These are phyloP conservation scores for Xiphias gladius DNA, from an alignment of 2,113 vertebrate species.

Conservation along the genomic window DNA sequence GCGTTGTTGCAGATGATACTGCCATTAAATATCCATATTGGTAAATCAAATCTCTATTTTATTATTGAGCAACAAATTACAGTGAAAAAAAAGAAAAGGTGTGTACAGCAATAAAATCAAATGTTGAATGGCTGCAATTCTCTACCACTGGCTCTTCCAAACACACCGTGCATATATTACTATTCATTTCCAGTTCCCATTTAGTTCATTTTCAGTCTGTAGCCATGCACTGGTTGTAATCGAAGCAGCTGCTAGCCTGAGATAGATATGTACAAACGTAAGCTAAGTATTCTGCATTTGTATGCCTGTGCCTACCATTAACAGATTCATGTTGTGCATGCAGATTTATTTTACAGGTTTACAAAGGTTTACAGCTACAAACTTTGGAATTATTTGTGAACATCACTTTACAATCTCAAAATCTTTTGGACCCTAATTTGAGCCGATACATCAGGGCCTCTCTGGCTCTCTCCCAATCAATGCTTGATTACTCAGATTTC, in stretches of 20 bases:
- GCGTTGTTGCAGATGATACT: neutral
- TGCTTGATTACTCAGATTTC: constrained; percentile 32
- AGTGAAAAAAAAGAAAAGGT: neutral
- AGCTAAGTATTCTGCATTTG: neutral
- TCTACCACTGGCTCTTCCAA: neutral
- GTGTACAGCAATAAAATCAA: neutral
- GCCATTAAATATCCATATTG: neutral
- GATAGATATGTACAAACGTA: neutral
- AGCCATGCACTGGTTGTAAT: neutral
- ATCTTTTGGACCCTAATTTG: neutral
- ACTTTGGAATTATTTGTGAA: neutral
- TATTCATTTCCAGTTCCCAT: neutral
- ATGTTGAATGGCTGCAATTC: neutral
- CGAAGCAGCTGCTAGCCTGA: constrained; percentile 1
- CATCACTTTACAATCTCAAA: neutral
- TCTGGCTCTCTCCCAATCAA: constrained; percentile 9
- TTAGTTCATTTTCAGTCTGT: constrained; percentile 1
- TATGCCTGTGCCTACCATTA: neutral
- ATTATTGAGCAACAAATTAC: neutral
- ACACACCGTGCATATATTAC: neutral
- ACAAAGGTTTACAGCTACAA: neutral
- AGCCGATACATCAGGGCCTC: neutral
- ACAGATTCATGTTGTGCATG: neutral
- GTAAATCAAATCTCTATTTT: neutral
- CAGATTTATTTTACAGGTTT: neutral